These are phyloP conservation scores for Rattus rattus DNA, from an alignment of 2,113 vertebrate genomes.

Conservation along the genomic window DNA sequence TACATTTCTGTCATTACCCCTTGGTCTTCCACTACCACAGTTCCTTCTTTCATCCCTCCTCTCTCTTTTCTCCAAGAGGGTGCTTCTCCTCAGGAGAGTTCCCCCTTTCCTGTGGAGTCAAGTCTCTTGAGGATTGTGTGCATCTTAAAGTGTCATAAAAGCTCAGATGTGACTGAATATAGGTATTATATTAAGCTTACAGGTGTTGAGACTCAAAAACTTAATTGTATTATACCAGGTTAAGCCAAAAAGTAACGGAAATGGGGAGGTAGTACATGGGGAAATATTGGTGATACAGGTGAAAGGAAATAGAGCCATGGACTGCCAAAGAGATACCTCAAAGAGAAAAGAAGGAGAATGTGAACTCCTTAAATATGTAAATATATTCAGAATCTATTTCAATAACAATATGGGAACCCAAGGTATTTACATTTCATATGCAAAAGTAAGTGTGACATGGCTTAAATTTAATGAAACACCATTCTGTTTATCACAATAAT, in stretches of 20 bases:
- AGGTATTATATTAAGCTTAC: not conserved
- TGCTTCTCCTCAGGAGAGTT: too few species aligned
- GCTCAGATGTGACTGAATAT: not conserved
- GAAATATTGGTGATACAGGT: not conserved
- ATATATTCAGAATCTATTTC: not conserved
- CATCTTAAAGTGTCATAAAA: not conserved
- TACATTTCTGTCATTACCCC: too few species aligned
- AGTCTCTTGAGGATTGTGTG: too few species aligned
- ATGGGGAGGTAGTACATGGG: not conserved
- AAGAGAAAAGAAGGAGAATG: not conserved
- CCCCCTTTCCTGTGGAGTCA: too few species aligned
- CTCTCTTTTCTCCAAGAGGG: too few species aligned
- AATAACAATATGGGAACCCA: not conserved
- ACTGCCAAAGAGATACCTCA: not conserved
- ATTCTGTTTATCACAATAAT: conserved; percentile 58
- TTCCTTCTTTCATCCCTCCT: too few species aligned
- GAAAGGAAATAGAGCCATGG: not conserved
- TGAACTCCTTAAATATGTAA: not conserved
- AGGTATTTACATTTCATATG: conserved; percentile 23
- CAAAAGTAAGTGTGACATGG: conserved; percentile 6
- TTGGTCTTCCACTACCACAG: too few species aligned
- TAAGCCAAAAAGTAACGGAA: not conserved
- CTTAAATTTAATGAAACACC: not conserved
- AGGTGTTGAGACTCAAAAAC: not conserved
- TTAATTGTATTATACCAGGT: not conserved